Base-by-base conservation (phyloP, 53 echinoderm and acorn worm species). In the Zoroaster sp. region DNA sequence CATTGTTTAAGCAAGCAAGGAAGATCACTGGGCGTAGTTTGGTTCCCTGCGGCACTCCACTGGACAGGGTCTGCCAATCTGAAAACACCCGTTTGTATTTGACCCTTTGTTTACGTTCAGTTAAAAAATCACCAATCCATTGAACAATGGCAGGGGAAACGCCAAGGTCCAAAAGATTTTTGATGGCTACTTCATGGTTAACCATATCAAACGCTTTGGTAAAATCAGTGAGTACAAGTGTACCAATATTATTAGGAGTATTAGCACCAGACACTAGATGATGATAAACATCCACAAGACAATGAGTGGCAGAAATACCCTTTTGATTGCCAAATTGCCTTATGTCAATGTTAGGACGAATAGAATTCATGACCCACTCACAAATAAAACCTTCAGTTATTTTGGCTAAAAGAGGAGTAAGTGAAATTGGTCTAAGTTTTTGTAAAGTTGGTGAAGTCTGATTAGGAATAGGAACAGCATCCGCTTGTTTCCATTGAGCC, bases 201-300 rank as follows among this genome's bases (percentile, higher is more conserved):
- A n/a, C n/a, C n/a, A n/a, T n/a, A n/a, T 87, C 75, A 44, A 87
- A 87, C n/a, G 87, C 87, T 55, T 87, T 87, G 7, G 74, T 9
- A 54, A 87, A 87, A 20, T 75, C 87, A 40, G 87, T 87, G 5
- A 87, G 54, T 23, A 87, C 85, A 20, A 87, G 40, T 23, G 66
- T 52, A 12, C 37, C 17, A 2, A 74, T 23, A 34, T 53, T 74
- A 63, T 42, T 75, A 28, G 39, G 40, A 23, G 7, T 32, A 15
- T 55, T 34, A n/a, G 74, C n/a, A 49, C 42, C 74, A 20, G 34
- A 59, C 7, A 74, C 75, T 20, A 87, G 59, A 13, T 41, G 53
- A 35, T 74, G 55, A 25, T 87, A 87, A 14, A 87, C 63, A 53
- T 87, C 87, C 12, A 87, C 35, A 38, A 74, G 66, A 32, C 87